Percentiles rank a stretch among this genome's conserved stretches.
Evolutionary conservation across 2,113 vertebrate genomes (phyloP).

Genomic region (Platanista minor): DNA sequence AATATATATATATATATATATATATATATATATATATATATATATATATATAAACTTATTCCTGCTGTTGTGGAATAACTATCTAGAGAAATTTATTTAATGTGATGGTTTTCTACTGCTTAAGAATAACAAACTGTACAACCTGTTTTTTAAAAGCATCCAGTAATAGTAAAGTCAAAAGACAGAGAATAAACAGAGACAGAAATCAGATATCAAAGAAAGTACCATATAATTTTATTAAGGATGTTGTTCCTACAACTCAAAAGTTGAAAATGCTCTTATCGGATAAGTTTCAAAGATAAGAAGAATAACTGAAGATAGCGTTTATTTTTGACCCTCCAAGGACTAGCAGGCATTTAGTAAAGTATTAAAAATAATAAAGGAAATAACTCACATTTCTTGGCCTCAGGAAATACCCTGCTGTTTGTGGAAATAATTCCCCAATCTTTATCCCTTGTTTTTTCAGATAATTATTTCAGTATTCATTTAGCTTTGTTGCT

Average conservation of each 20-base stretch:
- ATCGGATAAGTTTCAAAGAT: conserved; percentile 71
- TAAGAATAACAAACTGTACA: conserved; percentile 7
- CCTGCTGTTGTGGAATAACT: not conserved
- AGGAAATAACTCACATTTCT: conserved; percentile 42
- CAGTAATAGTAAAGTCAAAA: conserved; percentile 49
- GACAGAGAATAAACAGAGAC: conserved; percentile 48
- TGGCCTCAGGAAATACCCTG: not conserved
- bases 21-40: not conserved
- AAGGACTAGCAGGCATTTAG: conserved; percentile 16
- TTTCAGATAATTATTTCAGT: conserved; percentile 53
- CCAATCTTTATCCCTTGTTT: not conserved
- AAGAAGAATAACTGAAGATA: conserved; percentile 50
- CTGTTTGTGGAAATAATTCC: conserved; percentile 28
- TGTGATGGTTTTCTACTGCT: not conserved
- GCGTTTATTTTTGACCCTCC: conserved; percentile 72
- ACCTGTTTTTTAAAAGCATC: conserved; percentile 25
- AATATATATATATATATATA: not conserved
- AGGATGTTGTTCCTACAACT: conserved; percentile 61
- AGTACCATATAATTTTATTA: conserved; percentile 72
- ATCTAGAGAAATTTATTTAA: not conserved
- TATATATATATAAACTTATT: not conserved
- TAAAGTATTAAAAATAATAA: conserved; percentile 55
- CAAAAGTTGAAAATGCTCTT: conserved; percentile 69
- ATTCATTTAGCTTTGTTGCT: not conserved
- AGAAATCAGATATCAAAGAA: conserved; percentile 72